phyloP scores from a whole-genome alignment of 2,113 vertebrate genomes.

The Nothobranchius kuhntae region DNA sequence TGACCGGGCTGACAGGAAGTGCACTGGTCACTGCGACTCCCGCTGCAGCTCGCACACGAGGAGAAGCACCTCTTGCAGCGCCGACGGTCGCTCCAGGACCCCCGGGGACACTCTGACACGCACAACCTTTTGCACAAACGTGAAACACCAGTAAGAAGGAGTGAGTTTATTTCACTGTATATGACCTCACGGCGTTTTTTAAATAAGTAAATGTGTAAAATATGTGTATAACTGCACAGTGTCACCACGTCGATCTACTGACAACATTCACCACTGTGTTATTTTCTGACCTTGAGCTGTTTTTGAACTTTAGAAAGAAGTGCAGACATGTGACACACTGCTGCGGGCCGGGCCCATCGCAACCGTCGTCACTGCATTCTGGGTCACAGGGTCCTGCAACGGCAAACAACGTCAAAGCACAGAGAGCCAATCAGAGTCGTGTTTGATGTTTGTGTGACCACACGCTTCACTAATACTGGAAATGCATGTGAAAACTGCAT shows the following conservation, averaged over 20 bases:
- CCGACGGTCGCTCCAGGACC: conserved; percentile 90
- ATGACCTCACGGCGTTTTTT: too few relatives aligned
- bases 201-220: too few relatives aligned
- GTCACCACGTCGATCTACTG: too few relatives aligned
- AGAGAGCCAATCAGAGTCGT: conserved; percentile 3
- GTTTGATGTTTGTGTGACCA: not conserved
- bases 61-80: conserved; percentile 91
- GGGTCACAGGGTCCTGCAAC: conserved; percentile 88
- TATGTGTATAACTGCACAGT: too few relatives aligned
- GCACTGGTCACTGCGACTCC: conserved; percentile 90
- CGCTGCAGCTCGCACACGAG: conserved; percentile 89
- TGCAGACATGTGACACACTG: conserved; percentile 92
- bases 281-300: conserved; percentile 86
- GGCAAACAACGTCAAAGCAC: conserved; percentile 31
- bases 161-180: not conserved
- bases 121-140: conserved; percentile 80
- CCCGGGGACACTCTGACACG: conserved; percentile 86
- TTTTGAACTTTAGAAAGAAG: conserved; percentile 94
- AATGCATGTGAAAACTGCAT: not conserved
- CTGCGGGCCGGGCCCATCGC: conserved; percentile 90
- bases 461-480: not conserved
- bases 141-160: conserved; percentile 19
- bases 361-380: conserved; percentile 92
- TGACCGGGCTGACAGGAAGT: conserved; percentile 87
- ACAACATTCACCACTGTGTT: not conserved